Evolutionary conservation across 2,797 vertebrate genomes (phyloP).

Genomic region (Mus spretus): DNA sequence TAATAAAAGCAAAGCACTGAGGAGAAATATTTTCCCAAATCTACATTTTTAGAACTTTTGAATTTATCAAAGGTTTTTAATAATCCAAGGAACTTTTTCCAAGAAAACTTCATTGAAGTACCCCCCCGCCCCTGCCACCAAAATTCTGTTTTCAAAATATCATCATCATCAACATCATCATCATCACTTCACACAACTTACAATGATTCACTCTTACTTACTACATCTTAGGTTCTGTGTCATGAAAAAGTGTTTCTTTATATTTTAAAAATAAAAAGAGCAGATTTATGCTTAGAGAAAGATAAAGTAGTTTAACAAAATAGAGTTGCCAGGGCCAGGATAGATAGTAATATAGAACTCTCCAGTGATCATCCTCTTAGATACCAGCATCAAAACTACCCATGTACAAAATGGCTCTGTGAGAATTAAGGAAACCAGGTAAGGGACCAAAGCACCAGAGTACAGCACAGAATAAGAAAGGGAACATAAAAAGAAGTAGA

Average conservation of each 20-base stretch:
- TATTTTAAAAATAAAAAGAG: slow-evolving; percentile 51
- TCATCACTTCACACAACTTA: background rate
- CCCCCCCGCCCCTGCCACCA: no score
- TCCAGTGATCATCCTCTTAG: background rate
- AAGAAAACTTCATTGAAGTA: background rate
- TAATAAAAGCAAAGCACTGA: slow-evolving; percentile 20
- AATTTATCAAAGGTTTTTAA: slow-evolving; percentile 30
- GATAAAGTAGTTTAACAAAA: background rate
- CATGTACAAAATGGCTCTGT: background rate
- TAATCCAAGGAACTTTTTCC: slow-evolving; percentile 10
- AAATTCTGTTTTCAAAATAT: slow-evolving; percentile 19
- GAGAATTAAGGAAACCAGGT: background rate
- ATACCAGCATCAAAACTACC: background rate
- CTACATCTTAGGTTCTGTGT: background rate
- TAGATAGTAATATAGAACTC: background rate
- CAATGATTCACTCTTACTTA: slow-evolving; percentile 42
- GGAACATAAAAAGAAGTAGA: background rate
- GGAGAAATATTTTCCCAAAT: background rate
- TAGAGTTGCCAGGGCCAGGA: background rate
- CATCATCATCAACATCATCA: background rate
- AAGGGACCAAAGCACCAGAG: background rate
- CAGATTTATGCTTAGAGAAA: slow-evolving; percentile 27
- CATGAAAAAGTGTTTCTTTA: background rate
- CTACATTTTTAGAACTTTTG: background rate
- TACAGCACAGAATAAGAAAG: background rate